Base-by-base conservation (phyloP, 2,797 vertebrate genomes). In the Sebastolobus altivelis region DNA sequence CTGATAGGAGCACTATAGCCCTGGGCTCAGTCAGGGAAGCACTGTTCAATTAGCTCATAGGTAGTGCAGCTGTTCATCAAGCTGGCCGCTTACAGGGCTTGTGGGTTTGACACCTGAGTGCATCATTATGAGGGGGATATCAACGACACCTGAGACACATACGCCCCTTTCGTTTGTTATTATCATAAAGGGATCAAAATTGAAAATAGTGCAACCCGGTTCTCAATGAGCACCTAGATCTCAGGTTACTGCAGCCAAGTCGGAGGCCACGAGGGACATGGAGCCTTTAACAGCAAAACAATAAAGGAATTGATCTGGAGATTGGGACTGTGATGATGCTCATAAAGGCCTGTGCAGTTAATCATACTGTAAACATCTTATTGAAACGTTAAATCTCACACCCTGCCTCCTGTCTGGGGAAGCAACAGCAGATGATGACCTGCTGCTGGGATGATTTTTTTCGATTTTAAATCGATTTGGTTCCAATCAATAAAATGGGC, bases 31-130 rank as follows among this genome's bases (percentile, higher is more conserved):
- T 78, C 81, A 63, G 80, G 88, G 84, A 88, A 88, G 81, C 87
- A 62, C 84, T 79, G 84, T 91, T 92, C 91, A 90, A 90, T 92
- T 93, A 94, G 79, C 88, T 90, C 83, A 83, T 78, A 87, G 84
- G 80, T 70, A 71, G 76, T 84, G 84, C 89, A 90, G 91, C 78
- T 93, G 89, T 87, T 93, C 83, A 86, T 91, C 78, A 87, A 85
- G 83, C 82, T 78, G 81, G 84, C 61, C 66, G 9, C 46, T 60
- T 65, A 22, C 59, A 77, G 60, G 83, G 72, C 86, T 76, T 80
- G 82, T 82, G 73, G 75, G 54, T 89, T 73, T 83, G 86, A 87
- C 86, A 88, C 89, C 83, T 87, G 85, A 86, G 76, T 80, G 84
- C 73, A 67, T 80, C 66, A 35, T 72, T 27, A 22, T 10, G 55